Evolutionary conservation across 2,113 vertebrate genomes (phyloP).

Genomic region (Mungos mungo): DNA sequence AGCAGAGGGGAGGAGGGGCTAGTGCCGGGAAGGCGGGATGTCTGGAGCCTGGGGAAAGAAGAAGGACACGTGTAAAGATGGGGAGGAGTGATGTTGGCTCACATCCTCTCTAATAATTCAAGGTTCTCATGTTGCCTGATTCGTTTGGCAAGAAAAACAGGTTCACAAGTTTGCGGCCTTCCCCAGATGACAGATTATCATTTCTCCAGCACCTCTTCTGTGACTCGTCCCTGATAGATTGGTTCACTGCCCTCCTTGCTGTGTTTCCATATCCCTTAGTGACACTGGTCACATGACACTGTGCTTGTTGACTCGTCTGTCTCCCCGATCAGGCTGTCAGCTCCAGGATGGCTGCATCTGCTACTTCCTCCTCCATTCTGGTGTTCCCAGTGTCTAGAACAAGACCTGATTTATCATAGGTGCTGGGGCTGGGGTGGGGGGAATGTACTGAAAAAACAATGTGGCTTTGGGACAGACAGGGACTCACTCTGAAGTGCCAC

Average conservation of each 20-base stretch:
- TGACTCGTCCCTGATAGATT: background rate
- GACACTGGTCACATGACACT: background rate
- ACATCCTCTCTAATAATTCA: conserved; percentile 41
- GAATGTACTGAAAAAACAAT: background rate
- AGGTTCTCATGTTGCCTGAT: conserved; percentile 31
- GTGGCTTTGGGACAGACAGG: background rate
- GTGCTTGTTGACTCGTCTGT: background rate
- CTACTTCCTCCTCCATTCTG: background rate
- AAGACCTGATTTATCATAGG: background rate
- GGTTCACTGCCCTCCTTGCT: background rate
- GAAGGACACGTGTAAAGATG: background rate
- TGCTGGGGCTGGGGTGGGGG: background rate
- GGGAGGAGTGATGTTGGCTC: background rate
- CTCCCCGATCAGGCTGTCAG: background rate
- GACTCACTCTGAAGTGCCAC: background rate
- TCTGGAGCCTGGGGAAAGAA: background rate
- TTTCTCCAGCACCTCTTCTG: conserved; percentile 35
- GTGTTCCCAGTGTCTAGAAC: background rate
- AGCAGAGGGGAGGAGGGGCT: background rate
- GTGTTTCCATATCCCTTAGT: background rate
- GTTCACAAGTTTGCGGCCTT: conserved; percentile 70
- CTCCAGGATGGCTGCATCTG: background rate
- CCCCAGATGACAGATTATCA: conserved; percentile 43
- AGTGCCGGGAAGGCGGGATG: background rate
- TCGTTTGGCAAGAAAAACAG: conserved; percentile 62